Percentiles rank a stretch among this genome's conserved stretches.
Evolutionary conservation across 2,113 vertebrate species (phyloP).

Genomic region (Aldabrachelys gigantea): DNA sequence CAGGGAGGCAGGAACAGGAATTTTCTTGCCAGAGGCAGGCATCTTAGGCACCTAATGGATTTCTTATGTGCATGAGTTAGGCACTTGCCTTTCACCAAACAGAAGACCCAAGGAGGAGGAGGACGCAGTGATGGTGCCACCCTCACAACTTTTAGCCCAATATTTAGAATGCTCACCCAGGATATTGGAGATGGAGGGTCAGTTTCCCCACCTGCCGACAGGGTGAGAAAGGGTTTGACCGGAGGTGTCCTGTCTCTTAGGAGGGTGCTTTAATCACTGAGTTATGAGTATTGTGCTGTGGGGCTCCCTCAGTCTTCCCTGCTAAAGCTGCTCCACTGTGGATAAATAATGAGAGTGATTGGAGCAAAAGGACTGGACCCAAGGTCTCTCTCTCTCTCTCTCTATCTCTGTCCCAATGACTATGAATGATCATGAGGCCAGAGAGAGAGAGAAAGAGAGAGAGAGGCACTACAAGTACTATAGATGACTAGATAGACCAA

Average conservation of each 20-base stretch:
- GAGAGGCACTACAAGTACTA: accelerated
- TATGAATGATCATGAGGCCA: neutral
- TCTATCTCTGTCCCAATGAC: neutral
- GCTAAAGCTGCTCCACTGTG: neutral
- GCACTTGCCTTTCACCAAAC: too few species aligned
- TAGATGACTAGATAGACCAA: neutral
- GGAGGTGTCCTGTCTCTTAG: neutral
- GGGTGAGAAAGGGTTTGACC: too few species aligned
- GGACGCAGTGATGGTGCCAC: too few species aligned
- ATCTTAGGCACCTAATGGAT: too few species aligned
- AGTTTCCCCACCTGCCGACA: too few species aligned
- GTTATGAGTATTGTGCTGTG: neutral
- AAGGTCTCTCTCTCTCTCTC: neutral
- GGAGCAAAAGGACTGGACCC: neutral
- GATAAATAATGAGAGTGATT: neutral
- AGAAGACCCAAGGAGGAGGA: too few species aligned
- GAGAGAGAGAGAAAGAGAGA: neutral
- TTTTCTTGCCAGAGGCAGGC: too few species aligned
- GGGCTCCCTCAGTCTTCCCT: neutral
- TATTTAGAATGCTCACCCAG: too few species aligned
- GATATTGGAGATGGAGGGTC: too few species aligned
- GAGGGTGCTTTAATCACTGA: neutral
- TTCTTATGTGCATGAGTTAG: too few species aligned
- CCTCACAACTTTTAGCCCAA: too few species aligned
- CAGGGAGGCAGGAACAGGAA: too few species aligned